Base-by-base conservation (phyloP, 1,140 invertebrate genomes). In the Trigoniulus corallinus region DNA sequence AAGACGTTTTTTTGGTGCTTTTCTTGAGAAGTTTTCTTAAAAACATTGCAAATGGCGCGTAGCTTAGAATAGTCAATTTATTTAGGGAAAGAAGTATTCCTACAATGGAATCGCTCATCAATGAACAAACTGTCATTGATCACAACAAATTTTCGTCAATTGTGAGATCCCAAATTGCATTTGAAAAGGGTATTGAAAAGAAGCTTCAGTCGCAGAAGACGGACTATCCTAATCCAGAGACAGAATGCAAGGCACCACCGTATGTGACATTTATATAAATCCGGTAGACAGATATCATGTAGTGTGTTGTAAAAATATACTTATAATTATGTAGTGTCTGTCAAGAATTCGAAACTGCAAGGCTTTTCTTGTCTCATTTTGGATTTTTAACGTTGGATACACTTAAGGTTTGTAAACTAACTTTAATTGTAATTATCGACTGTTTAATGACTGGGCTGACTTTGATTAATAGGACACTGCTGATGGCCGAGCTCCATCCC, bases 351-450 rank as follows among this genome's bases (percentile, higher is more conserved):
- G 88, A 95, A 71, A 93, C 92, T 0, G 87, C 92, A 1, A 72
- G 93, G 52, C 65, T 97, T 0, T 92, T 97, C 64, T 69, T 97
- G 1, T 91, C 88, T 15, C 88, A 97, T 66, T 91, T 96, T 67
- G 91, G 91, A 3, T 85, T 93, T 59, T 69, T 95, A 1, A 82
- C 82, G 55, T 74, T 88, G 15, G 83, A 88, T 51, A 73, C 66
- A 13, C 68, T 52, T 69, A 79, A 59, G 70, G 76, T 65, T 57
- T n/a, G n/a, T n/a, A n/a, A n/a, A n/a, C n/a, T n/a, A n/a, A n/a
- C n/a, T n/a, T n/a, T n/a, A n/a, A n/a, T n/a, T n/a, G n/a, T n/a
- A n/a, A n/a, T n/a, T n/a, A n/a, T n/a, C n/a, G n/a, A n/a, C n/a
- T n/a, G n/a, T n/a, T n/a, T n/a, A n/a, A n/a, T n/a, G n/a, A n/a